These are phyloP conservation scores for Pomatostomus ruficeps DNA, from an alignment of 2,113 vertebrate species.

Conservation along the genomic window DNA sequence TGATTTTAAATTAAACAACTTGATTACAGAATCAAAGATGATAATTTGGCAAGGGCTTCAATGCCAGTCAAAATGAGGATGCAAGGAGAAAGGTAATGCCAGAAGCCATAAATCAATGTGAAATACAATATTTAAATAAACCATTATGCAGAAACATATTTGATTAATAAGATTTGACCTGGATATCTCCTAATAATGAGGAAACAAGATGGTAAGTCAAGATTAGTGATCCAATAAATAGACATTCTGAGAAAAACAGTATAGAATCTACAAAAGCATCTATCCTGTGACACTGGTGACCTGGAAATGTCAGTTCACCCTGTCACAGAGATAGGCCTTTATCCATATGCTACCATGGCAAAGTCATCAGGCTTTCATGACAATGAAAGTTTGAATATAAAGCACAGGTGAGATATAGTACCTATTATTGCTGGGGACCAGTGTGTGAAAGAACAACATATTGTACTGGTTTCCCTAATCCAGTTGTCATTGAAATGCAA, in stretches of 20 bases:
- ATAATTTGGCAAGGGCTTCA: neutral
- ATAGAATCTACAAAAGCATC: neutral
- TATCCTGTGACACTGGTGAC: neutral
- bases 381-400: neutral
- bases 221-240: neutral
- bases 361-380: neutral
- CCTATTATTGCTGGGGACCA: neutral
- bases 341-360: neutral
- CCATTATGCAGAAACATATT: neutral
- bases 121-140: neutral
- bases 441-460: neutral
- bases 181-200: neutral
- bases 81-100: neutral
- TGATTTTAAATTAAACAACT: slow-evolving; percentile 7
- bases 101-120: neutral
- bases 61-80: neutral
- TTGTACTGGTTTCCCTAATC: neutral
- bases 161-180: neutral
- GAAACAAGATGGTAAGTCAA: neutral
- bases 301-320: neutral
- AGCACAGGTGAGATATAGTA: neutral
- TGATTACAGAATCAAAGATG: neutral
- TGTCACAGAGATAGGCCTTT: neutral
- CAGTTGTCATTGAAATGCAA: neutral
- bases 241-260: neutral